Percentiles rank a stretch among this genome's conserved stretches.
Conservation (phyloP, 2,888 invertebrate genomes). For the Agrotis exclamationis region DNA sequence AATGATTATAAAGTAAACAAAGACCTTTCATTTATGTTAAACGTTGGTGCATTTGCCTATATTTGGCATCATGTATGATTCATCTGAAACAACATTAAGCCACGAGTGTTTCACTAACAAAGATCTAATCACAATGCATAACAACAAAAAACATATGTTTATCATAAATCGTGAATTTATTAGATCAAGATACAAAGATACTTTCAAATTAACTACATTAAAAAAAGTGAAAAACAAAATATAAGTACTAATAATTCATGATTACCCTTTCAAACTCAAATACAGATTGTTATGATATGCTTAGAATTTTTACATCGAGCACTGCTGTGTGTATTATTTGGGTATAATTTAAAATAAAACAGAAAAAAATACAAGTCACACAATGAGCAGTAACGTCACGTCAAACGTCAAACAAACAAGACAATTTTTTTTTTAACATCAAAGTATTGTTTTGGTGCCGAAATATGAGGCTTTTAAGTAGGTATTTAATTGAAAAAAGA, state of each 20-base stretch:
- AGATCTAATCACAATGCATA: constrained; percentile 9
- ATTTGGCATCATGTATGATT: constrained; percentile 28
- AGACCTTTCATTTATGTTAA: constrained; percentile 15
- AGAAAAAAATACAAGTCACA: constrained; percentile 68
- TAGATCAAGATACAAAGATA: constrained; percentile 19
- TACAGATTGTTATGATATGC: background rate
- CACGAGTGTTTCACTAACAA: background rate
- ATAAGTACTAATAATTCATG: background rate
- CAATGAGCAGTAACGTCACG: constrained; percentile 15
- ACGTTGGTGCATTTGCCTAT: constrained; percentile 19
- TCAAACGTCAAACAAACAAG: too few relatives aligned
- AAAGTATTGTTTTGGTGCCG: background rate
- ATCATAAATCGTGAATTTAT: background rate
- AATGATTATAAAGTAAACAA: background rate
- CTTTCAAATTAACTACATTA: background rate
- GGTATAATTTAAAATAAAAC: constrained; percentile 60
- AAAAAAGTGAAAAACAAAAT: background rate
- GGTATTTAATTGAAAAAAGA: background rate
- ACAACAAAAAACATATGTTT: constrained; percentile 39
- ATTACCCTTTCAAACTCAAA: constrained; percentile 39
- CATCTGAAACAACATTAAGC: background rate
- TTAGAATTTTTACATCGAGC: constrained; percentile 27
- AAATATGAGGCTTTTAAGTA: background rate
- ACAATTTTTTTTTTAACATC: background rate
- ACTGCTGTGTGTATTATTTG: constrained; percentile 29